Base-by-base conservation (phyloP, 1,140 invertebrate genomes). In the Seison nebaliae region DNA sequence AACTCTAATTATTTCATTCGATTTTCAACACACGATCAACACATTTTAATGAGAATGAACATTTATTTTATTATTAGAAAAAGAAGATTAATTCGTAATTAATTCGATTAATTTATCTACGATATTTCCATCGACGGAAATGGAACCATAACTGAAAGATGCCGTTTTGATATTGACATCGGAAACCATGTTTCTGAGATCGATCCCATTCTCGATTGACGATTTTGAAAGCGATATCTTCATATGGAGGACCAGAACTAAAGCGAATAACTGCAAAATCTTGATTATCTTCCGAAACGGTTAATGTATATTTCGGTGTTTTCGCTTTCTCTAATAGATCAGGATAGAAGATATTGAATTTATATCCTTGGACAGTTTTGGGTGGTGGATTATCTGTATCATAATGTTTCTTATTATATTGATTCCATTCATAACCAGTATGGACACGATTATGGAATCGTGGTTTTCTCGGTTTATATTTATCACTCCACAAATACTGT, bases 331-430 rank as follows among this genome's bases (percentile, higher is more conserved):
- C 80, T 47, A 98, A 91, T 28, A 98, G 65, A 67, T 98, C 91
- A 0, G 88, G 88, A 65, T 93, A 98, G 62, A 98, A 96, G 44
- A 98, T 96, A 64, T 65, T 46, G 61, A 98, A 98, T 56, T 96
- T 96, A 63, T 98, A 98, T 18, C 91, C 91, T 59, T 98, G 88
- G 0, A 98, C 91, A 52, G 98, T 93, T 64, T 98, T 98, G 1
- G 91, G 91, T 12, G 91, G 91, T 24, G 91, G 88, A 66, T 98
- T 98, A 58, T 98, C 91, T 72, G 94, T 86, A 54, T 98, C 88
- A 57, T 98, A 98, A 64, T 96, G 88, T 12, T 86, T 96, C 60
- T 98, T 88, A 63, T 98, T 98, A 55, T 98, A 98, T 55, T 96
- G 96, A 59, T 98, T 98, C 91, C 91, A 98, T 53, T 96, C 88